Base-by-base conservation (phyloP, 2,797 vertebrate species). In the Oryzias sinensis region DNA sequence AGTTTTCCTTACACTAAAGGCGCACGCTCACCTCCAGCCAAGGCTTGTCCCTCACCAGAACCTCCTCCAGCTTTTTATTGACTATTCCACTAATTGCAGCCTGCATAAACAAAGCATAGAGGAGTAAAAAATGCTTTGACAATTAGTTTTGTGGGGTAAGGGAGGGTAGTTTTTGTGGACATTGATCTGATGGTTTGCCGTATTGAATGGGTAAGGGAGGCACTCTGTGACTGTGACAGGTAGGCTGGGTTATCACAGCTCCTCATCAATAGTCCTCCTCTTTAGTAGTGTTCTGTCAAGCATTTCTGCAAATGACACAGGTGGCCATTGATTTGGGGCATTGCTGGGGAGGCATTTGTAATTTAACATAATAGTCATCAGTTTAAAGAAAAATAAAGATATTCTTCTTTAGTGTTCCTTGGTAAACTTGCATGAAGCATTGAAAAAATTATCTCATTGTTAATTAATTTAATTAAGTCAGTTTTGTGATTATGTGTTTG, bases 1-100 rank as follows among this genome's bases (percentile, higher is more conserved):
- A 62, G 62, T 44, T 76, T 75, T 67, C 57, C 47, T 51, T 49
- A 25, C 58, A 62, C 70, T 53, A 64, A 80, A 64, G 81, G 20
- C 20, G 20, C 20, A 22, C 69, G 56, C 68, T 70, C 67, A 68
- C 73, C 75, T 77, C 71, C 77, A 72, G 52, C 71, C 65, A 67
- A 3, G 33, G 33, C 33, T 86, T 64, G 68, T 78, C 87, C 84
- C 72, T 80, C 86, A 86, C 75, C 66, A 22, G 81, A 78, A 25
- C 87, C 88, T 89, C 88, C 90, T 83, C 87, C 88, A 85, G 89
- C 86, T 91, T 79, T 82, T 88, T 93, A 94, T 95, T 93, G 93
- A 95, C 92, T 86, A 80, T 79, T 75, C 83, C 68, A 80, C 90
- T 94, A 94, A 95, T 94, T 94, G 91, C 87, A 87, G 87, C 79